Evolutionary conservation across 2,797 vertebrate species (phyloP).

Genomic region (Australoheros facetus): DNA sequence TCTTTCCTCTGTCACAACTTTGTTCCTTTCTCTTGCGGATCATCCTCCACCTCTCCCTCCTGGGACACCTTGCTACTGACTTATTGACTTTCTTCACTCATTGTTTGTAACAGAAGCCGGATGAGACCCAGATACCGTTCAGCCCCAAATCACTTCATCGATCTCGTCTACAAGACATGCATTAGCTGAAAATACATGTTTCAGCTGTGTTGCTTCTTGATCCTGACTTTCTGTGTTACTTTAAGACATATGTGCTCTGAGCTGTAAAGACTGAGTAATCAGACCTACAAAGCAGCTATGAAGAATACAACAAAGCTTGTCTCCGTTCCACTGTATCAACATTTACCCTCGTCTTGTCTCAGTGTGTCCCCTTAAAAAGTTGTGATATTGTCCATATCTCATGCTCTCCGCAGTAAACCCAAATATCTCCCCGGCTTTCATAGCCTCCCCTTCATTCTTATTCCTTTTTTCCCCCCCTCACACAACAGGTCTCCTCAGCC

Average conservation of each 20-base stretch:
- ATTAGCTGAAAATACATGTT: constrained; percentile 45
- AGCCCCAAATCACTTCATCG: constrained; percentile 43
- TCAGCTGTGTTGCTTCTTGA: constrained; percentile 46
- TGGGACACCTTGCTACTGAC: constrained; percentile 22
- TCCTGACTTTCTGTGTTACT: constrained; percentile 49
- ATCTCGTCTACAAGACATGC: constrained; percentile 32
- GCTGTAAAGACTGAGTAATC: constrained; percentile 45
- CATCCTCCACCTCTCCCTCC: constrained; percentile 3
- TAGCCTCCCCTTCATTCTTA: constrained; percentile 36
- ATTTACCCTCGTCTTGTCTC: constrained; percentile 39
- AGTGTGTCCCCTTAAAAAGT: constrained; percentile 43
- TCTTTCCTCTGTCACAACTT: background rate
- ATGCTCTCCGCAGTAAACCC: constrained; percentile 24
- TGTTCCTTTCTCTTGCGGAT: background rate
- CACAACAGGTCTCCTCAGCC: constrained; percentile 48
- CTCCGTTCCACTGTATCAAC: constrained; percentile 52
- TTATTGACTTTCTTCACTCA: constrained; percentile 31
- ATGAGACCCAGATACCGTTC: constrained; percentile 30
- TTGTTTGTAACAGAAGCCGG: constrained; percentile 55
- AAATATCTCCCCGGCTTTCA: constrained; percentile 15
- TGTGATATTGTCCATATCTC: constrained; percentile 52
- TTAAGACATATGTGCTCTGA: constrained; percentile 38
- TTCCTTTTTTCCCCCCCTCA: constrained; percentile 30
- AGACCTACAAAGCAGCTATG: constrained; percentile 37
- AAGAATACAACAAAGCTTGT: constrained; percentile 46